Conservation (phyloP, 1,140 invertebrate genomes). For the Drosophila kurseongensis region DNA sequence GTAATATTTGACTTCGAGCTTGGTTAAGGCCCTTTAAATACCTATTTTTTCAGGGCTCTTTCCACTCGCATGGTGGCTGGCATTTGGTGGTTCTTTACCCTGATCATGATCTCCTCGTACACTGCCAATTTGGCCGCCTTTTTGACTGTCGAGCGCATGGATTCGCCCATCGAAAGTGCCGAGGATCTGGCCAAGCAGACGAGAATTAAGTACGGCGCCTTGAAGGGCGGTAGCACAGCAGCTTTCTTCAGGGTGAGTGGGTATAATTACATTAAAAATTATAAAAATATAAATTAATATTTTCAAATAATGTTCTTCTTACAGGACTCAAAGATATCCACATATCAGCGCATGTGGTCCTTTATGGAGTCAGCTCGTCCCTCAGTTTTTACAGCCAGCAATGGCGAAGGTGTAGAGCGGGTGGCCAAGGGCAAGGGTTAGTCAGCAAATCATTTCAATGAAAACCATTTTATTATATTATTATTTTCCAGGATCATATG, state of each 20-base stretch:
- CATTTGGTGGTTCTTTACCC: slow-evolving; percentile 99
- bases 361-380: slow-evolving; percentile 95
- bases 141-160: slow-evolving; percentile 97
- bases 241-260: slow-evolving; percentile 94
- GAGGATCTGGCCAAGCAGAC: slow-evolving; percentile 98
- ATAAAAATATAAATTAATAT: too few species aligned
- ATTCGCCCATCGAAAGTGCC: slow-evolving; percentile 97
- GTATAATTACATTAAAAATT: background rate
- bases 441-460: background rate
- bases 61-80: slow-evolving; percentile 95
- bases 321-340: slow-evolving; percentile 96
- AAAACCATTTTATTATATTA: too few species aligned
- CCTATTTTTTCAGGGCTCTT: slow-evolving; percentile 87
- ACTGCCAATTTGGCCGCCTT: slow-evolving; percentile 99
- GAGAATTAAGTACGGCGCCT: slow-evolving; percentile 98
- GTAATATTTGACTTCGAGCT: slow-evolving; percentile 86
- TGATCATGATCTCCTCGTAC: slow-evolving; percentile 99
- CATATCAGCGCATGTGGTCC: slow-evolving; percentile 96
- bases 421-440: slow-evolving; percentile 92
- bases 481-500: slow-evolving; percentile 87
- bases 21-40: background rate
- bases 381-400: slow-evolving; percentile 93
- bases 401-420: slow-evolving; percentile 93
- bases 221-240: slow-evolving; percentile 95
- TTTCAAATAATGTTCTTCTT: slow-evolving; percentile 10